These are phyloP conservation scores for Rhinatrema bivittatum DNA, from an alignment of 2,797 vertebrate genomes.

Conservation along the genomic window DNA sequence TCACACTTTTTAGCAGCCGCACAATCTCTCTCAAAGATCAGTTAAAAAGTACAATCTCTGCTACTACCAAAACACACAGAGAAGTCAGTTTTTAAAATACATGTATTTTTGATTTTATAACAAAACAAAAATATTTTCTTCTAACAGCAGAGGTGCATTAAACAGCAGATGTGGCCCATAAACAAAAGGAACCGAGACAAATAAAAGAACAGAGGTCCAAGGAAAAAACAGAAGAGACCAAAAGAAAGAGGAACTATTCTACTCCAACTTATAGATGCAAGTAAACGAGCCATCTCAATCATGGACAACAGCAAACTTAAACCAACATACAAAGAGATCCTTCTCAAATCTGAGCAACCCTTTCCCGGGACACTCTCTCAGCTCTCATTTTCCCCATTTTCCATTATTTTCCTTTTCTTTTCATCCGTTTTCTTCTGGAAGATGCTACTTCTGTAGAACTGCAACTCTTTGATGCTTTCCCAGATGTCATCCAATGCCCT, in stretches of 20 bases:
- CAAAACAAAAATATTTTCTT: slow-evolving; percentile 27
- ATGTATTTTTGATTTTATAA: slow-evolving; percentile 31
- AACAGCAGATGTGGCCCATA: slow-evolving; percentile 8
- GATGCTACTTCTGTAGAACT: slow-evolving; percentile 80
- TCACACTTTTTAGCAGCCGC: too few relatives aligned
- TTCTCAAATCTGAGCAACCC: too few relatives aligned
- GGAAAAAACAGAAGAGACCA: slow-evolving; percentile 9
- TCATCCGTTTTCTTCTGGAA: slow-evolving; percentile 74
- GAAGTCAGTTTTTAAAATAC: too few relatives aligned
- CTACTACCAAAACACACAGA: too few relatives aligned
- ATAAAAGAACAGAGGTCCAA: neutral
- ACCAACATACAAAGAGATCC: slow-evolving; percentile 17
- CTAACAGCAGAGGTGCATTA: slow-evolving; percentile 31
- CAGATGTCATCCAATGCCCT: slow-evolving; percentile 91
- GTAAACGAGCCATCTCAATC: slow-evolving; percentile 23
- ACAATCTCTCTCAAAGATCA: too few relatives aligned
- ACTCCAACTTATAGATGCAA: slow-evolving; percentile 21
- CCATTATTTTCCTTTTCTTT: slow-evolving; percentile 67
- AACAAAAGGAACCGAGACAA: neutral
- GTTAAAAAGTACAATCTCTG: too few relatives aligned
- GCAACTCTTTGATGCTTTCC: slow-evolving; percentile 92
- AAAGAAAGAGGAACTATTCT: too few relatives aligned
- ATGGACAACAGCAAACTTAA: slow-evolving; percentile 14
- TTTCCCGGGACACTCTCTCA: too few relatives aligned
- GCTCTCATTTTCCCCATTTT: slow-evolving; percentile 70